A percentile compares a stretch with the other conserved stretches of the same genome.
These are phyloP conservation scores for Holothuria scabra DNA, from an alignment of 53 echinoderm and acorn worm species.

Conservation along the genomic window DNA sequence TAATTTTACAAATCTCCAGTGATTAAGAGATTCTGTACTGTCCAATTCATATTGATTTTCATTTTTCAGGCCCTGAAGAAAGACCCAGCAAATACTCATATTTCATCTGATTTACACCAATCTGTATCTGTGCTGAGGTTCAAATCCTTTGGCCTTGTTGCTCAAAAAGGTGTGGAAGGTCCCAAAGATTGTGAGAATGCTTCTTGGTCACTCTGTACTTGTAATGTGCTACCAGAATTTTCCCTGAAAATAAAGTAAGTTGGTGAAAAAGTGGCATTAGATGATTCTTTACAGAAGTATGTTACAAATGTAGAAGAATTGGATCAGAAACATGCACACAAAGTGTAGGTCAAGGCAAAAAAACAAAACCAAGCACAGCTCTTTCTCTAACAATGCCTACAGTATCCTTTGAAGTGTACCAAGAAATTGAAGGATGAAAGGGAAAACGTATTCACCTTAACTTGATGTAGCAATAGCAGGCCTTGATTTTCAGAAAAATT, in stretches of 20 bases:
- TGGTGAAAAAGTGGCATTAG: background rate
- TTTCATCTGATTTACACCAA: background rate
- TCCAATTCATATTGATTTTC: background rate
- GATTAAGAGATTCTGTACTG: background rate
- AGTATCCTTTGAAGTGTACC: too few species aligned
- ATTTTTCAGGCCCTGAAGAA: conserved; percentile 26
- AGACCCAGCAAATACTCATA: background rate
- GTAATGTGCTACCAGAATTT: conserved; percentile 57
- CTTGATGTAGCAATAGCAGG: too few species aligned
- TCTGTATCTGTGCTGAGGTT: conserved; percentile 75
- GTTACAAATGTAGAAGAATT: too few species aligned
- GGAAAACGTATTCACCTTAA: too few species aligned
- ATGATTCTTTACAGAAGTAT: too few species aligned
- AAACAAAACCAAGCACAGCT: too few species aligned
- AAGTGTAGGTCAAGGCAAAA: too few species aligned
- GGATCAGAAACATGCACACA: too few species aligned
- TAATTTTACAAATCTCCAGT: too few species aligned
- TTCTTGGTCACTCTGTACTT: conserved; percentile 67
- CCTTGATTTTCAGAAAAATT: too few species aligned
- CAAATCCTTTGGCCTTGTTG: conserved; percentile 63
- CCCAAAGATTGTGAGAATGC: conserved; percentile 21
- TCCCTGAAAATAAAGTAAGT: conserved; percentile 68
- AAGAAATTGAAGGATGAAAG: too few species aligned
- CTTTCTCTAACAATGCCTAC: too few species aligned
- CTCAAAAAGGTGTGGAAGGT: conserved; percentile 47